Evolutionary conservation across 2,113 vertebrate species (phyloP), one percentile per base, ranked within the genome.

Genomic region (Corythoichthys haematopterus): DNA sequence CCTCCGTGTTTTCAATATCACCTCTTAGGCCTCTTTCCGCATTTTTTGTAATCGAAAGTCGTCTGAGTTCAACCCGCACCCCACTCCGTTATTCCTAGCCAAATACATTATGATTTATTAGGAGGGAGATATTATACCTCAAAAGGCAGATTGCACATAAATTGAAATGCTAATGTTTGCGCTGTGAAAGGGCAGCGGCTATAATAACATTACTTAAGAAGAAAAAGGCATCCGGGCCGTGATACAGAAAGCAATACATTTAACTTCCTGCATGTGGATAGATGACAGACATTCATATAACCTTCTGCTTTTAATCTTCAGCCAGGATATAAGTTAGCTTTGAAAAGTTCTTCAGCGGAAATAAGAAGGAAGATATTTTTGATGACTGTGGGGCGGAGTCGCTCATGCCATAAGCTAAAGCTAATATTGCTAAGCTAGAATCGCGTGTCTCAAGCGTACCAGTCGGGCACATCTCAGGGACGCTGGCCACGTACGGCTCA

Each of bases 381-480:
- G 33, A 35, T 57, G 33, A 36, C 55, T 4, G 55, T 6, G 33
- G 11, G 35, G 33, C 1, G 55, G 33, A 43, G 40, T 6, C 40
- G 40, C 6, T 8, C 6, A 7, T 8, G 40, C 40, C 20, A 28
- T 43, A 43, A 43, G 40, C 2, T 5, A 43, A 8, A 59, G 6
- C 36, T 40, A 16, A 16, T 10, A 12, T 14, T 58, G 36, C 36
- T n/a, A 60, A n/a, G 16, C 7, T n/a, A 40, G 11, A 6, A 5
- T 43, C 40, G 4, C 20, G 6, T 50, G n/a, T 38, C 15, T 45
- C 3, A 51, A 37, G 81, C 89, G 1, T 94, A 99, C 97, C 97
- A 55, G 85, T 85, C 70, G 93, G 92, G 71, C 93, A 95, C 96
- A 98, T 98, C 85, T 98, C 97, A 2, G 95, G 94, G 77, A 99